A percentile compares a stretch with the other conserved stretches of the same genome.
Evolutionary conservation across 2,888 invertebrate genomes (phyloP).

Genomic region (Phyto melanocephala): DNA sequence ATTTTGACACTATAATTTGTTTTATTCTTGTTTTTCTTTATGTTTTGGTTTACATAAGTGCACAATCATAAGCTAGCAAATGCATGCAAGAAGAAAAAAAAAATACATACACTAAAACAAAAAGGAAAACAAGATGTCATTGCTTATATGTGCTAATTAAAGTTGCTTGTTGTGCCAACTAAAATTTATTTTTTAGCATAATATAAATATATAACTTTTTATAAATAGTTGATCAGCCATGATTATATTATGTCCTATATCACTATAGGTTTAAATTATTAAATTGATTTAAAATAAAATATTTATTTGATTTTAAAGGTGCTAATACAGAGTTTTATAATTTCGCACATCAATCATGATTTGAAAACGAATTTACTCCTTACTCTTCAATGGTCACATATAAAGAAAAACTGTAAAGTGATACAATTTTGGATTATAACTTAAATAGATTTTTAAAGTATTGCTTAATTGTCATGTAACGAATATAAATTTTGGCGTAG

Average conservation of each 20-base stretch:
- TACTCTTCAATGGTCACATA: too few relatives aligned
- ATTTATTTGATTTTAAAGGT: too few relatives aligned
- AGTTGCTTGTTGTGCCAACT: conserved; percentile 43
- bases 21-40: background rate
- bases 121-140: conserved; percentile 27
- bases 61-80: conserved; percentile 9
- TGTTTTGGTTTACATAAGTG: background rate
- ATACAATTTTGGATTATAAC: too few relatives aligned
- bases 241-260: background rate
- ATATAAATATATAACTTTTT: background rate
- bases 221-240: background rate
- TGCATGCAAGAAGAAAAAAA: background rate
- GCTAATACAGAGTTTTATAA: too few relatives aligned
- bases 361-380: too few relatives aligned
- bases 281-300: too few relatives aligned
- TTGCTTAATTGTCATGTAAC: too few relatives aligned
- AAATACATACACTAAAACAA: background rate
- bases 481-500: too few relatives aligned
- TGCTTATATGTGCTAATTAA: conserved; percentile 43
- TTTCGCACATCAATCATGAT: too few relatives aligned
- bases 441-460: too few relatives aligned
- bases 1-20: conserved; percentile 32
- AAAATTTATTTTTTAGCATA: background rate
- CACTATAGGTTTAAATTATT: too few relatives aligned
- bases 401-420: too few relatives aligned